Conservation (phyloP, 2,797 vertebrate species). For the Cryptoprocta ferox region DNA sequence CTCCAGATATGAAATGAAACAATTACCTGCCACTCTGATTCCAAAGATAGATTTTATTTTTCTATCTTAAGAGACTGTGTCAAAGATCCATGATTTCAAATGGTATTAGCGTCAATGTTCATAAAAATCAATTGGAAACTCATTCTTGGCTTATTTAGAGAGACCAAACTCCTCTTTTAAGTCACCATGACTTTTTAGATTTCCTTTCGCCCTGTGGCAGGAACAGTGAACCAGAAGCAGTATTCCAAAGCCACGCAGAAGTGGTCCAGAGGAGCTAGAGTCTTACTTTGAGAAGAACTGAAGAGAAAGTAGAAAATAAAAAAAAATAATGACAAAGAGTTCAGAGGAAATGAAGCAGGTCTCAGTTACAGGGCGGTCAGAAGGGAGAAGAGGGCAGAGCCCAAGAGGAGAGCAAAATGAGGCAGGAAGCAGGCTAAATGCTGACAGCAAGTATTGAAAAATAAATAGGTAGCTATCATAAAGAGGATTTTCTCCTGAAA, state of each 20-base stretch:
- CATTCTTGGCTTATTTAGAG: not conserved
- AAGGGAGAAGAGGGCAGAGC: not conserved
- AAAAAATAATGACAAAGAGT: not conserved
- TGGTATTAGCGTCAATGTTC: not conserved
- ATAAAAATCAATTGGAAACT: conserved; percentile 44
- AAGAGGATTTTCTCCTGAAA: not conserved
- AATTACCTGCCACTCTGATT: not conserved
- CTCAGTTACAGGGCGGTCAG: not conserved
- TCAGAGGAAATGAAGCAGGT: not conserved
- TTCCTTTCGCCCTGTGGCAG: not conserved
- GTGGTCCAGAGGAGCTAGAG: not conserved
- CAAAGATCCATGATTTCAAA: conserved; percentile 8
- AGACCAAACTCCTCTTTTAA: not conserved
- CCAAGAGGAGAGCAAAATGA: not conserved
- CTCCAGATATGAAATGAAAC: not conserved
- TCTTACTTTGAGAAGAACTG: not conserved
- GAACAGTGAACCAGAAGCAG: not conserved
- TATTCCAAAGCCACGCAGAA: not conserved
- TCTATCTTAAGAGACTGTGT: not conserved
- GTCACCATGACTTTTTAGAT: not conserved
- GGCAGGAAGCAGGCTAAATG: not conserved
- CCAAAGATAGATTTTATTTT: conserved; percentile 16
- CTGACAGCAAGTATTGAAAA: not conserved
- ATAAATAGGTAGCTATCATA: not conserved
- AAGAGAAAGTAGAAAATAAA: not conserved